A percentile compares a stretch with the other conserved stretches of the same genome.
phyloP scores from a whole-genome alignment of 2,113 vertebrate genomes.

The Pelmatolapia mariae region DNA sequence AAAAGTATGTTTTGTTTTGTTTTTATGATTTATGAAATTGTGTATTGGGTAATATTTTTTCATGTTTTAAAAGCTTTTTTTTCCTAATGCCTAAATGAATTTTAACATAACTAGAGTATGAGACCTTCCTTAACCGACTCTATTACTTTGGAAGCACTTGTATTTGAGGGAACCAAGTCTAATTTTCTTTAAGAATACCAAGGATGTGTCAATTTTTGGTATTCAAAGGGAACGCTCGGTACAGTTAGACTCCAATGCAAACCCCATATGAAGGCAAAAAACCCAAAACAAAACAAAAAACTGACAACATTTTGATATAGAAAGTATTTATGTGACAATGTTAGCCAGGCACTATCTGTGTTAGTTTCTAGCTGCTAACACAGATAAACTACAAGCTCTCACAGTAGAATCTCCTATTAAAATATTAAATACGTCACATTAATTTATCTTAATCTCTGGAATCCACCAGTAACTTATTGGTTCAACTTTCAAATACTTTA shows the following conservation, averaged over 20 bases:
- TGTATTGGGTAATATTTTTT: neutral
- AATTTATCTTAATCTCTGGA: neutral
- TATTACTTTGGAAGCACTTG: neutral
- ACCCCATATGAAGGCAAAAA: neutral
- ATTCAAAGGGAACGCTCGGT: neutral
- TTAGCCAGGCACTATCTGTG: neutral
- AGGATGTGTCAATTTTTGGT: neutral
- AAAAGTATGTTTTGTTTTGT: neutral
- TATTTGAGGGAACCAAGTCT: neutral
- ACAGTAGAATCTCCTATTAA: neutral
- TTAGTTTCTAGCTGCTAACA: neutral
- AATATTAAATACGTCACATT: neutral
- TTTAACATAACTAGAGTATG: neutral
- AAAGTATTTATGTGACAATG: neutral
- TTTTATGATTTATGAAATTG: neutral
- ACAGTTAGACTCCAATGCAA: neutral
- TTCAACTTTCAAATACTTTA: neutral
- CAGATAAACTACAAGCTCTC: neutral
- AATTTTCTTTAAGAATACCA: neutral
- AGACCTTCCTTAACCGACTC: neutral
- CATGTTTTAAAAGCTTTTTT: neutral
- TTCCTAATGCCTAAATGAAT: neutral
- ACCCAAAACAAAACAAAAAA: rapidly evolving
- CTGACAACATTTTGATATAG: neutral
- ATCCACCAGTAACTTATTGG: neutral